Base-by-base conservation (phyloP, 2,888 invertebrate genomes). In the Dynastes maya region DNA sequence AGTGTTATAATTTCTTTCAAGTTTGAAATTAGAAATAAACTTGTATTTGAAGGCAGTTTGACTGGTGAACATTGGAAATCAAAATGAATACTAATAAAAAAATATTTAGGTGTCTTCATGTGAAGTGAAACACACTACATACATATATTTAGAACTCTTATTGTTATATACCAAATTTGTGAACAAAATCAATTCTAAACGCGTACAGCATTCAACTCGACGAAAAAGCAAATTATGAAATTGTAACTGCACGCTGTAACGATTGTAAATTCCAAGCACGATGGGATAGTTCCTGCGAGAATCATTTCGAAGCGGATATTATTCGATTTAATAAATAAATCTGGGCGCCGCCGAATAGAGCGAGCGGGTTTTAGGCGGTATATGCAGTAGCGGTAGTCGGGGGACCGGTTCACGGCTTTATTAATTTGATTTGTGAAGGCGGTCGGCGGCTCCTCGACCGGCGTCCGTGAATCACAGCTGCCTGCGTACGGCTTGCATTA, bases 371-470 rank as follows among this genome's bases (percentile, higher is more conserved):
- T 9, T 2, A 32, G 27, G 22, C 22, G 22, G 22, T 22, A 22
- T 22, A 22, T 9, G 6, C 61, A 6, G 11, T 6, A 61, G 27
- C 27, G 27, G 27, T 22, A 9, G 22, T 5, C 55, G 16, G 55
- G 63, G 13, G 27, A 51, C 51, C 5, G 13, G 45, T 13, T 8
- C 55, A 16, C 51, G n/a, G 51, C n/a, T 13, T 70, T 72, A 58
- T 72, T 72, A 72, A 72, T 72, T 72, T 72, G 58, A 72, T 72
- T 70, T 72, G 58, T 55, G 58, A 40, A 40, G 55, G n/a, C 8
- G 8, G 45, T 55, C 55, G 55, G 22, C 55, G 55, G 8, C 22
- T 8, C 22, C 55, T 55, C 55, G 16, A 16, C n/a, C 58, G 16
- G n/a, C 58, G 45, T 45, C 9, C 45, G 37, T 55, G 58, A 58